Evolutionary conservation across 2,888 invertebrate genomes (phyloP).

Genomic region (Acleris cristana): DNA sequence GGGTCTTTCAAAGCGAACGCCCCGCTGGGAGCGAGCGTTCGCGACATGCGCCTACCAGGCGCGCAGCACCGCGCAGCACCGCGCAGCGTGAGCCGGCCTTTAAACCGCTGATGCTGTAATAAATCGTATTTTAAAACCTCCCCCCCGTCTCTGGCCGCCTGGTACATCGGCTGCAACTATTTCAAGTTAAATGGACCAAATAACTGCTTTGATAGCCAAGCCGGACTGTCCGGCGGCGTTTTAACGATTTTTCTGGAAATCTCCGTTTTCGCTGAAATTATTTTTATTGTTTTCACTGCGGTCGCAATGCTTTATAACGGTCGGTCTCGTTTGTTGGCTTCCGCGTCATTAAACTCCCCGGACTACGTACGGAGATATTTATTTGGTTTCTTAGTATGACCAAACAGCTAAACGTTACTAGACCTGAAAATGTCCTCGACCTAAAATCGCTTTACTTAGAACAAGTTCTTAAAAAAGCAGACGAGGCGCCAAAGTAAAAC

Average conservation of each 20-base stretch:
- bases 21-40: slow-evolving; percentile 56
- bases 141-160: slow-evolving; percentile 47
- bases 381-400: slow-evolving; percentile 20
- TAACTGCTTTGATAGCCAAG: slow-evolving; percentile 69
- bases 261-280: slow-evolving; percentile 70
- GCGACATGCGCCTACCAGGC: slow-evolving; percentile 61
- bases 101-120: slow-evolving; percentile 60
- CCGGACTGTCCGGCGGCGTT: slow-evolving; percentile 61
- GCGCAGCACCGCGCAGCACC: slow-evolving; percentile 50
- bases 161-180: slow-evolving; percentile 61
- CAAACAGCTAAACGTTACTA: slow-evolving; percentile 1
- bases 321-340: slow-evolving; percentile 35
- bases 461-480: too few species aligned
- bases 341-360: slow-evolving; percentile 31
- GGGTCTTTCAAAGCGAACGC: slow-evolving; percentile 51
- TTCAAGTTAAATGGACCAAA: slow-evolving; percentile 80
- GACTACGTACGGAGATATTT: slow-evolving; percentile 18
- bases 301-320: slow-evolving; percentile 44
- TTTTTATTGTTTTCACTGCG: slow-evolving; percentile 64
- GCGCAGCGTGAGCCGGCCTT: slow-evolving; percentile 58
- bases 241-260: slow-evolving; percentile 71
- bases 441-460: too few species aligned
- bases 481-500: too few species aligned
- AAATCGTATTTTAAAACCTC: slow-evolving; percentile 68
- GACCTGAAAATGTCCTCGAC: too few species aligned